Evolutionary conservation across 2,888 invertebrate species (phyloP), one percentile per base, ranked within the genome.

Genomic region (Erebia ligea): DNA sequence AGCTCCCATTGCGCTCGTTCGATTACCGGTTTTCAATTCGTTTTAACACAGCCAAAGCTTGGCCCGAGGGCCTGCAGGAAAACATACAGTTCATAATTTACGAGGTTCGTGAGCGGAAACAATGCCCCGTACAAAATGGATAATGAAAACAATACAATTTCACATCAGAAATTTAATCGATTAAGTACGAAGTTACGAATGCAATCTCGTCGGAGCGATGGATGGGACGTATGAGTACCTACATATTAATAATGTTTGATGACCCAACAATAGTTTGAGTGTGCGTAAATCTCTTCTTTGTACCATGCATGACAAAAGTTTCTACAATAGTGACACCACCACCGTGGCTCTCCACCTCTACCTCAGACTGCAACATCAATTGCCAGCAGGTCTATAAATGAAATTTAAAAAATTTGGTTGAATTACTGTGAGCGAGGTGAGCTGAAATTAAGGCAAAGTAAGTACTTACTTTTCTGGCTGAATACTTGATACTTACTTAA

Each of bases 21-120:
- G 92, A 92, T 92, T 92, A 91, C 91, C 89, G 89, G 90, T 90
- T 86, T 91, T 90, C 90, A 91, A 91, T 92, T 89, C 88, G 88
- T 86, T 92, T 91, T 89, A 89, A 92, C 88, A 86, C 82, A 83
- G 83, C 82, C 83, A 83, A 85, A 82, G 84, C 81, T 81, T 80
- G 80, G 88, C 92, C 87, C 81, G 80, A 84, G 89, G 93, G 90
- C 88, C 82, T 83, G 84, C 83, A 83, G 83, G 84, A 82, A 83
- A 86, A 87, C 90, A 88, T 87, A 89, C 86, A 85, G 88, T 87
- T 84, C 87, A 90, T 91, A 91, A 91, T 92, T 91, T 88, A 92
- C 90, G 86, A 84, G 87, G 85, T 85, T 85, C 89, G 83, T 84
- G 81, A 85, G 81, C 86, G 86, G 87, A 88, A 91, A 91, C 91